Percentiles rank a stretch among this genome's conserved stretches.
These are phyloP conservation scores for Eupsittula cactorum DNA, from an alignment of 2,113 vertebrate species.

Conservation along the genomic window DNA sequence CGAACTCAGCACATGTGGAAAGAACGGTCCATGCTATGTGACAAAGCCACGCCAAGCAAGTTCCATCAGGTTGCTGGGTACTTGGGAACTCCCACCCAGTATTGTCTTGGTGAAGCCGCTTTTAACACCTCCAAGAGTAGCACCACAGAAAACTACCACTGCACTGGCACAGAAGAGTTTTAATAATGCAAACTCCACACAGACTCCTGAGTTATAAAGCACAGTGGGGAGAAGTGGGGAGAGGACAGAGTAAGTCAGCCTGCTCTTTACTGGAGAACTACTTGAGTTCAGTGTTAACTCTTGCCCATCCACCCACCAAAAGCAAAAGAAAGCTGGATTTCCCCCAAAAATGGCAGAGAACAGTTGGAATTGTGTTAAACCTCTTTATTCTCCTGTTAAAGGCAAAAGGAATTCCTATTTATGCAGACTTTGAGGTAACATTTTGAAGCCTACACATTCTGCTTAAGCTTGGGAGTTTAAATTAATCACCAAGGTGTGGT, in stretches of 20 bases:
- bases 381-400: background rate
- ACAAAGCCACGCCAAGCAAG: rapidly evolving
- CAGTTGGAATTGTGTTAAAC: background rate
- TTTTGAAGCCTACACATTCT: background rate
- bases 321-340: background rate
- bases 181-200: background rate
- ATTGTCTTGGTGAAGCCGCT: background rate
- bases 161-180: too few species aligned
- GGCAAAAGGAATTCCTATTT: background rate
- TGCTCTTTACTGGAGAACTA: background rate
- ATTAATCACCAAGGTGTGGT: background rate
- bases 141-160: background rate
- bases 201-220: background rate
- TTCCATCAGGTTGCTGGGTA: background rate
- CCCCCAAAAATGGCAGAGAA: background rate
- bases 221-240: background rate
- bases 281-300: background rate
- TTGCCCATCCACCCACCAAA: background rate
- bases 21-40: background rate
- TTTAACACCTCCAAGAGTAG: background rate
- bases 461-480: background rate
- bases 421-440: background rate
- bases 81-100: background rate
- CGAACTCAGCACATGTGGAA: background rate
- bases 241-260: background rate